Conservation (phyloP, 35 echinoderm and acorn worm genomes). For the Apostichopus japonicus region DNA sequence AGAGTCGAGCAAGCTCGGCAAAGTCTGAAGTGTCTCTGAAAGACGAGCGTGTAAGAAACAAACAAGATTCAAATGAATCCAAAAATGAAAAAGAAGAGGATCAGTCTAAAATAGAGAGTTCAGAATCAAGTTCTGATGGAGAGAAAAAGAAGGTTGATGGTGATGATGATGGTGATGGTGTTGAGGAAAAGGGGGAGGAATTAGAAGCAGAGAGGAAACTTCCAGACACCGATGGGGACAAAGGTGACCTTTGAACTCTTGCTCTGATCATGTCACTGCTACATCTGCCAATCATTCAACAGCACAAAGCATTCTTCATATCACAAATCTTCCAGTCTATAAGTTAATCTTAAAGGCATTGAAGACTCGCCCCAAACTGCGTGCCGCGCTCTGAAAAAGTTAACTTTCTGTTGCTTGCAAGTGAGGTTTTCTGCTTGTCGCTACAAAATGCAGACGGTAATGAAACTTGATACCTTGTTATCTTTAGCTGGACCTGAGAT, state of each 20-base stretch:
- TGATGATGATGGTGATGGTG: neutral
- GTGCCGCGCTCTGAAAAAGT: too few species aligned
- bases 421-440: too few species aligned
- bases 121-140: neutral
- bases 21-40: neutral
- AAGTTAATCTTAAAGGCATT: too few species aligned
- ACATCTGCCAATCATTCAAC: neutral
- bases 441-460: too few species aligned
- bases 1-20: neutral
- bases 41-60: neutral
- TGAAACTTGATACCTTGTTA: too few species aligned
- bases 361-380: too few species aligned
- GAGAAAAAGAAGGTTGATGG: neutral
- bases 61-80: neutral
- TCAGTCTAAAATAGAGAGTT: neutral
- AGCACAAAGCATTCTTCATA: neutral
- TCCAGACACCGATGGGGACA: neutral
- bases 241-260: neutral
- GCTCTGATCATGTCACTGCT: neutral
- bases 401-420: too few species aligned
- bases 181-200: slow-evolving; percentile 3
- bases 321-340: neutral
- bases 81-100: neutral
- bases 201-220: neutral
- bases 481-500: too few species aligned